Evolutionary conservation across 2,797 vertebrate species (phyloP), one percentile per base, ranked within the genome.

Genomic region (Smutsia temminckii): DNA sequence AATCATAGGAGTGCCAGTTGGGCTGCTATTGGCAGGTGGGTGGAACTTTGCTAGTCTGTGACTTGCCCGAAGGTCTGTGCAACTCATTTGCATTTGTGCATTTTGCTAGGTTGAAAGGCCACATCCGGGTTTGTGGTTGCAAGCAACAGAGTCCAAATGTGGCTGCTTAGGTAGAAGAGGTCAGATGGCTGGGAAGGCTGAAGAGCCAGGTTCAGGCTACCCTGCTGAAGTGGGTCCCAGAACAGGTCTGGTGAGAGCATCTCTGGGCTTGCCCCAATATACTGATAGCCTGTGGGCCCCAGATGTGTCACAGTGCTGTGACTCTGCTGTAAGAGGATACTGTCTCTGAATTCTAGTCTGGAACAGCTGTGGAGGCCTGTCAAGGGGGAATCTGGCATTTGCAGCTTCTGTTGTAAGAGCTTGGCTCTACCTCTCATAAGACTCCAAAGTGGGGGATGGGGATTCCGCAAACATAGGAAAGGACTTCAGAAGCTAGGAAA

Each of bases 21-120:
- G 18, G 20, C 21, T 69, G 49, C 29, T 57, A 18, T 63, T 68
- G 27, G 42, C 4, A 25, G 27, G 21, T 18, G 23, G n/a, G 34
- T 17, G 13, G 79, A 42, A 42, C 64, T 64, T 69, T 40, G 57
- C 66, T 40, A 64, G 53, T 68, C 69, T 49, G 3, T 34, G 61
- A 51, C 53, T 90, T 46, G 34, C 59, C 37, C 74, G 11, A 42
- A 78, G 55, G n/a, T 64, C 55, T 81, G 61, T 72, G 12, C n/a
- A 64, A 14, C 51, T 81, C 34, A 63, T 68, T 49, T 71, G 21
- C 71, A 81, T 53, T 46, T 46, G 27, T 89, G 40, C 23, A 0
- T 86, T 53, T 79, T 79, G 57, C 32, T n/a, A 20, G 20, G 14
- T 85, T 77, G 9, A 91, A 79, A 74, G 92, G 37, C 51, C 42